phyloP scores from a whole-genome alignment of 2,113 vertebrate genomes.

The Clarias magur region DNA sequence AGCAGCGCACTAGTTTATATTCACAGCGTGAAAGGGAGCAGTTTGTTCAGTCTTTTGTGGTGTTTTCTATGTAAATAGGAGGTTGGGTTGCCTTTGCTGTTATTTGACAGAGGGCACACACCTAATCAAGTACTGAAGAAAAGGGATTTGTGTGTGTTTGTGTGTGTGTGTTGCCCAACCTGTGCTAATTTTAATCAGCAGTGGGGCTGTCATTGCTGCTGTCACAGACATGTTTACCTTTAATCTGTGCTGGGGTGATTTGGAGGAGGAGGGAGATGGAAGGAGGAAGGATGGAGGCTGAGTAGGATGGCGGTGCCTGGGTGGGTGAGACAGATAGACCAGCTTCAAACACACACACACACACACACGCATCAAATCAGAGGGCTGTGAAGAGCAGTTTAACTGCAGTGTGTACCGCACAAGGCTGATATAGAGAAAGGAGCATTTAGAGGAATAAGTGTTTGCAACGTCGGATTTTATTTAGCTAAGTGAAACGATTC shows the following conservation, averaged over 20 bases:
- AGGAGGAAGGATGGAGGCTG: background rate
- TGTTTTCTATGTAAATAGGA: conserved; percentile 41
- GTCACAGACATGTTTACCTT: conserved; percentile 84
- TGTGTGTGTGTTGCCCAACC: conserved; percentile 64
- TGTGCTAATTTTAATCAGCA: conserved; percentile 88
- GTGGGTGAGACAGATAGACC: conserved; percentile 24
- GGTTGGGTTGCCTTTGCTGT: conserved; percentile 49
- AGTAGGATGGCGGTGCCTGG: conserved; percentile 29
- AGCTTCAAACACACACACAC: conserved; percentile 46
- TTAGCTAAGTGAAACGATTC: conserved; percentile 36
- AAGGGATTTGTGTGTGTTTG: conserved; percentile 25
- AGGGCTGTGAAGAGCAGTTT: conserved; percentile 32
- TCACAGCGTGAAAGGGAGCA: background rate
- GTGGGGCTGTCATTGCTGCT: conserved; percentile 76
- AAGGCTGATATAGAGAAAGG: conserved; percentile 20
- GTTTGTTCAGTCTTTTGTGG: conserved; percentile 28
- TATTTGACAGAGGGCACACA: conserved; percentile 66
- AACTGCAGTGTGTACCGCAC: conserved; percentile 16
- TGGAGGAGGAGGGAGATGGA: conserved; percentile 56
- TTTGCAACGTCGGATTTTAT: conserved; percentile 35
- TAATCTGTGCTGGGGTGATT: conserved; percentile 83
- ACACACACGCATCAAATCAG: conserved; percentile 46
- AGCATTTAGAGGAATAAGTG: conserved; percentile 15
- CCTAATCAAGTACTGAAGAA: conserved; percentile 64
- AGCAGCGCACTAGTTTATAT: background rate